Percentiles rank a stretch among this genome's conserved stretches.
Conservation (phyloP, 2,113 vertebrate genomes). For the Macquaria ambigua region DNA sequence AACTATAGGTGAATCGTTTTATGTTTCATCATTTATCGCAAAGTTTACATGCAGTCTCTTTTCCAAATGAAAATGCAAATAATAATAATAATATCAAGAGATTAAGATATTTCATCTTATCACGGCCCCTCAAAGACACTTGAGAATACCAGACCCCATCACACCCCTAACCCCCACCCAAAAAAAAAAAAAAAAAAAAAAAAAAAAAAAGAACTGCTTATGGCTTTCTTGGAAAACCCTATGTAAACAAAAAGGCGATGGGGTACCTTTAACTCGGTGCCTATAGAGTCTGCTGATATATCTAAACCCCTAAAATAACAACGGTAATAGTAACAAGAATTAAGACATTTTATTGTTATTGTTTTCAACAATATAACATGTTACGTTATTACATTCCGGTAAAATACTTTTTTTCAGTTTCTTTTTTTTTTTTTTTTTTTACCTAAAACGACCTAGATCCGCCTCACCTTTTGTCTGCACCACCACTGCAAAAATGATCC, state of each 20-base stretch:
- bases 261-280: constrained; percentile 63
- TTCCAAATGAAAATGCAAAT: constrained; percentile 82
- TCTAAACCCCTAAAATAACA: constrained; percentile 77
- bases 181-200: constrained; percentile 37
- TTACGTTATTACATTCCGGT: constrained; percentile 79
- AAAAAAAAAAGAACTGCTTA: constrained; percentile 69
- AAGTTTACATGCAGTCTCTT: constrained; percentile 87
- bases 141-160: constrained; percentile 70
- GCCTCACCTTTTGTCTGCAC: constrained; percentile 62
- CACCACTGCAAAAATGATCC: constrained; percentile 43
- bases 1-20: constrained; percentile 84
- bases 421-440: constrained; percentile 41
- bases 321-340: constrained; percentile 81
- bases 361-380: constrained; percentile 82
- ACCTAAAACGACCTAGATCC: constrained; percentile 67
- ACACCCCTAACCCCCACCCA: background rate
- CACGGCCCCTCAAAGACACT: constrained; percentile 79
- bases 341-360: constrained; percentile 86
- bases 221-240: constrained; percentile 79
- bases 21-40: constrained; percentile 83
- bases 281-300: constrained; percentile 68
- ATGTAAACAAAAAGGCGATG: constrained; percentile 79
- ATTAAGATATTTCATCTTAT: constrained; percentile 76
- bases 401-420: constrained; percentile 64
- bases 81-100: constrained; percentile 78